Base-by-base conservation (phyloP, 1,140 invertebrate species). In the Drosophila sturtevanti region DNA sequence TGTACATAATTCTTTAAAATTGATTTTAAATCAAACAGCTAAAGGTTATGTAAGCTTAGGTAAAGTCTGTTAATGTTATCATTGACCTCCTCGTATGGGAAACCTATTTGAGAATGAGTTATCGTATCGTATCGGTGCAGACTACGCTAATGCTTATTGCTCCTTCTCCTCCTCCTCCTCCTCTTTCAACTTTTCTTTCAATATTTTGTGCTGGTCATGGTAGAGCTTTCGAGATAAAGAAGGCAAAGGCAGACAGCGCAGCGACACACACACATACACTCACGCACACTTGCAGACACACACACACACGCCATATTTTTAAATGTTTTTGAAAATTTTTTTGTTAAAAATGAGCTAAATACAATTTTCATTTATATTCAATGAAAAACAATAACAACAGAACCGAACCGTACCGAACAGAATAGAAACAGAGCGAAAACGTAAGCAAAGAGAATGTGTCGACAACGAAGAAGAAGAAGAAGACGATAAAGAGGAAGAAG, bases 181-280 rank as follows among this genome's bases (percentile, higher is more conserved):
- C 69, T 81, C n/a, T n/a, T n/a, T n/a, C n/a, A n/a, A 86, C 74
- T 72, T 74, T 81, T 41, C 27, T 22, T 38, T 58, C 16, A 65
- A 48, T 41, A 68, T 55, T 86, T 86, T 86, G 81, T 81, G 81
- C 77, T 86, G 81, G 81, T 86, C 81, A 86, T 86, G 81, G 81
- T 86, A 81, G 63, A 72, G 59, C 81, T 44, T 67, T 64, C 60
- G 69, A 81, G 81, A 86, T 48, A 75, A 73, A 58, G 16, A 31
- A 56, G 54, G 27, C 51, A 65, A 31, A 56, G 54, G 54, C 51
- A 65, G 74, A 51, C 65, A 56, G 56, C 71, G 69, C 35, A 75
- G 63, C 63, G 52, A 69, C 63, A 65, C 31, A 18, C 35, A 58
- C 48, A 38, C 9, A 12, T 10, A 68, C 41, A 52, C 37, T 67